A percentile compares a stretch with the other conserved stretches of the same genome.
Conservation (phyloP, 2,797 vertebrate genomes). For the Chelon auratus region DNA sequence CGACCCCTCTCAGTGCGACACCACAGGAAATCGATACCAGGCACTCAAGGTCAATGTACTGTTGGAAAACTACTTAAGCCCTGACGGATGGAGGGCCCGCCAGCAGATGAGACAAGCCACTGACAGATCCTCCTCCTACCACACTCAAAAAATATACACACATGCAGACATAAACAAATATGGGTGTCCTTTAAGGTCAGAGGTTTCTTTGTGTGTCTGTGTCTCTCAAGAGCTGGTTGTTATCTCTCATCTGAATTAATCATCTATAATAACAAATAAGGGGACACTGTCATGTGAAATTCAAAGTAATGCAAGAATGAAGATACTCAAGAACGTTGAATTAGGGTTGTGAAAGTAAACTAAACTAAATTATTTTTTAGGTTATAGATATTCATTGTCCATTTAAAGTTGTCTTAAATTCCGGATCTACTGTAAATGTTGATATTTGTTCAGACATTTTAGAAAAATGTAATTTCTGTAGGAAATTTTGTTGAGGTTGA, state of each 20-base stretch:
- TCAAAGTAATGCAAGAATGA: background rate
- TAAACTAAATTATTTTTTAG: no score
- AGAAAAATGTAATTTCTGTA: background rate
- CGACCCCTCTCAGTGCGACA: constrained; percentile 91
- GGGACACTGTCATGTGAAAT: constrained; percentile 1
- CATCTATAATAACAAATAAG: background rate
- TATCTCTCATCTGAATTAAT: constrained; percentile 5
- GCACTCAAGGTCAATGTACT: constrained; percentile 99
- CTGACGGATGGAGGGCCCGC: constrained; percentile 91
- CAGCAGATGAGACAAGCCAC: constrained; percentile 88
- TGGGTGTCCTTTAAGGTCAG: constrained; percentile 68
- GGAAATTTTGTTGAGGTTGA: no score
- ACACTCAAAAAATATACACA: constrained; percentile 41
- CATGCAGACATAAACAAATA: constrained; percentile 65
- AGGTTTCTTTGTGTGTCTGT: constrained; percentile 20
- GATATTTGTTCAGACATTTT: background rate
- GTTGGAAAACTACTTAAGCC: constrained; percentile 97
- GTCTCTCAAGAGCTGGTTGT: background rate
- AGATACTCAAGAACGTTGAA: background rate
- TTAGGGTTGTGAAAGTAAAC: background rate
- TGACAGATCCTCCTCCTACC: constrained; percentile 83
- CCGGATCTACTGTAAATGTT: background rate
- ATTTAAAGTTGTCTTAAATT: no score
- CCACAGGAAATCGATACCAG: constrained; percentile 98
- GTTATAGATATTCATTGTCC: no score